Evolutionary conservation across 2,888 invertebrate species (phyloP), one percentile per base, ranked within the genome.

Genomic region (Stenoptilia bipunctidactyla): DNA sequence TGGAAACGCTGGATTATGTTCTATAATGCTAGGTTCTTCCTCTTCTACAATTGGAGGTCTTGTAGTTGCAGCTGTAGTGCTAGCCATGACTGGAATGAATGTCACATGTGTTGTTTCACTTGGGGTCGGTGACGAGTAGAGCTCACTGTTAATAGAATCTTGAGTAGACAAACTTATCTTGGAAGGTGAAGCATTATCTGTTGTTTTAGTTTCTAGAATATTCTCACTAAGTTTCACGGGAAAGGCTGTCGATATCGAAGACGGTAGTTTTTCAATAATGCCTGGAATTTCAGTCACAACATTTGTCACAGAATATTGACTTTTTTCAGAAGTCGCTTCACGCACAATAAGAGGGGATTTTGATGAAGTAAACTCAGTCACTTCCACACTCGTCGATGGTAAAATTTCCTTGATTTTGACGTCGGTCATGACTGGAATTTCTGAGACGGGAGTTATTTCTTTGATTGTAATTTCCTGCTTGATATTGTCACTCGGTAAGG

Each of bases 391-490:
- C 0, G 70, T 63, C 10, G 73, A 70, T 8, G 79, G 83, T 15
- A 77, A 52, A 25, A 84, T 72, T 53, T 83, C 79, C 51, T 80
- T 82, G 30, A 82, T 77, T 50, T 77, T 80, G 12, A 83, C 75
- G 30, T 77, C 76, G 13, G 76, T 76, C 40, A 75, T 71, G 37
- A 71, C 60, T 1, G 85, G 79, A 20, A 82, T 79, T 54, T 79
- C 79, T 1, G 83, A 77, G 2, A 79, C 86, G 0, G 87, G 87
- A 2, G 87, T 87, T 3, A 88, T 87, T 63, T 88, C 88, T 49
- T 87, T 88, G 20, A 88, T 88, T 0, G 87, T 87, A 15, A 85
- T 74, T 50, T 74, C 68, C 45, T 65, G 74, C 46, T 70, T 74
- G 2, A 66, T 54, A 2, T 62, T 61, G 42, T 70, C 71, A 39